Percentiles rank a stretch among this genome's conserved stretches.
Evolutionary conservation across 2,113 vertebrate species (phyloP).

Genomic region (Turnix velox): DNA sequence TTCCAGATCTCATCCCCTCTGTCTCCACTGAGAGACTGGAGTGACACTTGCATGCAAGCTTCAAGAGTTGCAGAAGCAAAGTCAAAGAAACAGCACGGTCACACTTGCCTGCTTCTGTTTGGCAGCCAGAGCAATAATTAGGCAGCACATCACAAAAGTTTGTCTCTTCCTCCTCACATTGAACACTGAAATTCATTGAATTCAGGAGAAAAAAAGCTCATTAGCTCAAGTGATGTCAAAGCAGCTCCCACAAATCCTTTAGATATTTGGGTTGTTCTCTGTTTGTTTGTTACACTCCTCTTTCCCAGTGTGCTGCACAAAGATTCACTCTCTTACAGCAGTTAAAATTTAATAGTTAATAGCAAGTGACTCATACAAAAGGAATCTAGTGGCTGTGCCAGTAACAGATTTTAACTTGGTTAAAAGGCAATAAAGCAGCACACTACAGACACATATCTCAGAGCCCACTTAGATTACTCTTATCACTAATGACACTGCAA

Average conservation of each 20-base stretch:
- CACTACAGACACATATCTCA: background rate
- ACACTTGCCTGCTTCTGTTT: background rate
- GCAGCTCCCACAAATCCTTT: background rate
- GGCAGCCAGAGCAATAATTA: background rate
- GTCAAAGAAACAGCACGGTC: background rate
- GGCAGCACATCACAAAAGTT: background rate
- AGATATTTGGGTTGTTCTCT: background rate
- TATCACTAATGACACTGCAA: background rate
- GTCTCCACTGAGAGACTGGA: background rate
- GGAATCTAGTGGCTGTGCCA: constrained; percentile 15
- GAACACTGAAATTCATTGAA: background rate
- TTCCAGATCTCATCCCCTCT: background rate
- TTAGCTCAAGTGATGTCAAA: background rate
- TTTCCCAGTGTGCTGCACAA: background rate
- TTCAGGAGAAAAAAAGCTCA: background rate
- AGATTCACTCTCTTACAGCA: background rate
- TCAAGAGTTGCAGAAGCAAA: background rate
- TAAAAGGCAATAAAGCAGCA: constrained; percentile 16
- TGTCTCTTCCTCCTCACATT: background rate
- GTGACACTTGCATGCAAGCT: background rate
- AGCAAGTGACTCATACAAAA: constrained; percentile 54
- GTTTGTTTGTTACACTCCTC: background rate
- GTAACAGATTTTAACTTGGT: background rate
- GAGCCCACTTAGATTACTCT: background rate
- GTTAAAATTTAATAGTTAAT: constrained; percentile 62